These are phyloP conservation scores for Sorex maritimensis DNA, from an alignment of 2,797 vertebrate genomes.

Conservation along the genomic window DNA sequence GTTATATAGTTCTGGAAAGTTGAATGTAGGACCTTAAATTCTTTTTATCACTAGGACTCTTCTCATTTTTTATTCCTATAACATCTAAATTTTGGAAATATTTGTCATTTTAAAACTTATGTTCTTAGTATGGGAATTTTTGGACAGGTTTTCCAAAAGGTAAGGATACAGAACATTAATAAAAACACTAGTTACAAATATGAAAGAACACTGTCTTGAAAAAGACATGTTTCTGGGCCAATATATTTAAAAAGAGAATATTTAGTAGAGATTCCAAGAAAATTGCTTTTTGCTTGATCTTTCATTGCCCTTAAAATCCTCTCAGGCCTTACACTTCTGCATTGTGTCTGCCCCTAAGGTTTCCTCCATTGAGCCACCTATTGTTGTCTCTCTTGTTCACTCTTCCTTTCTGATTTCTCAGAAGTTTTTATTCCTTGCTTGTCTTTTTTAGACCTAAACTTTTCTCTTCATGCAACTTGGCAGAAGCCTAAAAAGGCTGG, in stretches of 20 bases:
- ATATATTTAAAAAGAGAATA: background rate
- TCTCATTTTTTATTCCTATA: background rate
- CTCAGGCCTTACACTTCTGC: background rate
- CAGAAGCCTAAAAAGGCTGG: constrained; percentile 32
- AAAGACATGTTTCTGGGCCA: constrained; percentile 18
- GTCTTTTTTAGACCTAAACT: constrained; percentile 62
- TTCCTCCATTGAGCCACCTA: background rate
- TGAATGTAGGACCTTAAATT: too few species aligned
- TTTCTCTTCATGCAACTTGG: constrained; percentile 68
- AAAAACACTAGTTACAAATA: constrained; percentile 2
- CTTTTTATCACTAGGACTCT: background rate
- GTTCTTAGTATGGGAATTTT: background rate
- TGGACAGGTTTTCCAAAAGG: background rate
- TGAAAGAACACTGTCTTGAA: constrained; percentile 22
- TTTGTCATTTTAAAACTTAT: background rate
- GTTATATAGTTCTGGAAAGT: too few species aligned
- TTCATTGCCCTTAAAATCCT: background rate
- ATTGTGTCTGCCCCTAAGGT: background rate
- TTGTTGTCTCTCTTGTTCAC: background rate
- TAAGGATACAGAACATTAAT: background rate
- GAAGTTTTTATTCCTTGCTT: constrained; percentile 27
- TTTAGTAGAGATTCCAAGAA: background rate
- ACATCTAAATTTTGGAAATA: background rate
- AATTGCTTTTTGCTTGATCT: background rate
- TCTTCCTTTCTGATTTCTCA: constrained; percentile 1